Conservation (phyloP, 2,113 vertebrate genomes). For the Eretmodus cyanostictus region DNA sequence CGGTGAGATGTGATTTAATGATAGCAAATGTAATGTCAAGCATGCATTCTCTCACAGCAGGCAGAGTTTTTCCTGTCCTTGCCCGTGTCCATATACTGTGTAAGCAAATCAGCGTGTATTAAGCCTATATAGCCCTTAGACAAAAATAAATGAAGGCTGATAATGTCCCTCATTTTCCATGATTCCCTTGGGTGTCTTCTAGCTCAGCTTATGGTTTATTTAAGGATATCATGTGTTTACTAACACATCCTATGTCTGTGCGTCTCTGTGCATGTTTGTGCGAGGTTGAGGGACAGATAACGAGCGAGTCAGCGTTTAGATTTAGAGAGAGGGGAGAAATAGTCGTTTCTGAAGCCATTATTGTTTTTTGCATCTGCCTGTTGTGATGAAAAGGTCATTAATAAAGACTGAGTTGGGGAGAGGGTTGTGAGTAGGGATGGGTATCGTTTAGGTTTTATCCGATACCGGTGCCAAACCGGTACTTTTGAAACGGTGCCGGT, state of each 20-base stretch:
- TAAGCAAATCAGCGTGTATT: constrained; percentile 38
- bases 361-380: constrained; percentile 6
- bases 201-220: constrained; percentile 29
- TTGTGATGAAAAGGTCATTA: constrained; percentile 44
- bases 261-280: background rate
- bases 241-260: background rate
- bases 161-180: constrained; percentile 43
- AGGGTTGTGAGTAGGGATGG: background rate
- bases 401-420: constrained; percentile 28
- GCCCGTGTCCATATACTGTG: constrained; percentile 11
- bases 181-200: constrained; percentile 24
- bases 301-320: background rate
- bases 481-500: too few relatives aligned
- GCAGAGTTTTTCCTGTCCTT: constrained; percentile 7
- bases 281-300: background rate
- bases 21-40: constrained; percentile 49
- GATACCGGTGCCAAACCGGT: too few relatives aligned
- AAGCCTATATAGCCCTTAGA: constrained; percentile 43
- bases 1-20: constrained; percentile 50
- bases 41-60: constrained; percentile 26
- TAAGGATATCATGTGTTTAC: constrained; percentile 39
- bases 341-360: background rate
- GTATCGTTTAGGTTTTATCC: too few relatives aligned
- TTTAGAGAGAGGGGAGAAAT: background rate
- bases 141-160: constrained; percentile 57